Base-by-base conservation (phyloP, 2,113 vertebrate genomes). In the Actenoides hombroni region DNA sequence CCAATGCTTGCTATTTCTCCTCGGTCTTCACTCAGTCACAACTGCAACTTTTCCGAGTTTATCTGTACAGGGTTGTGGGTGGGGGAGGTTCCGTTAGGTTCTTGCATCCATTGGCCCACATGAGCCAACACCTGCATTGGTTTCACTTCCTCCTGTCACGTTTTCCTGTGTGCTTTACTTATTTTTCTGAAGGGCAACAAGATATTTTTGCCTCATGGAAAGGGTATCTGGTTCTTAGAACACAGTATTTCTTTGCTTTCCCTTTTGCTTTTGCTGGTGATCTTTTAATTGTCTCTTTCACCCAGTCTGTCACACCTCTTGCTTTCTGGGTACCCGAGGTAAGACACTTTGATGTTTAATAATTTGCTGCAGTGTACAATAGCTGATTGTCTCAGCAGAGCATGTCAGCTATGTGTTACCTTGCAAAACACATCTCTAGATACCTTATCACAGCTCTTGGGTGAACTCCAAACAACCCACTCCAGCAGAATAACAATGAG, bases 21-120 rank as follows among this genome's bases (percentile, higher is more conserved):
- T 11, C 60, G n/a, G 24, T 16, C 49, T 40, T 11, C 11, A 16
- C 8, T 18, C 1, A 0, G 18, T 16, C 21, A 59, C 35, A 67
- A 15, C 4, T n/a, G 31, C 2, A 12, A 49, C 3, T 69, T 86
- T 51, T 86, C 49, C 1, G 1, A 29, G 26, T 57, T 87, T 84
- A 37, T 54, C 39, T 6, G 1, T 20, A 37, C 29, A 74, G 40
- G 6, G 5, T 9, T 0, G 0, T 1, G 3, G 11, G 2, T 37
- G 6, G 2, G 8, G 5, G 10, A 54, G 24, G 18, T 5, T 87
- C 10, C 61, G 9, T 71, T 93, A 2, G 2, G 6, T 44, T 40
- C 26, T 42, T 60, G 11, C 13, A 73, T 20, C 31, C 7, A 8
- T 28, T 67, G 42, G 2, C 10, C 46, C 15, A 57, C 25, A 48